phyloP scores from a whole-genome alignment of 2,888 invertebrate species.

The Neoscelio sp. region DNA sequence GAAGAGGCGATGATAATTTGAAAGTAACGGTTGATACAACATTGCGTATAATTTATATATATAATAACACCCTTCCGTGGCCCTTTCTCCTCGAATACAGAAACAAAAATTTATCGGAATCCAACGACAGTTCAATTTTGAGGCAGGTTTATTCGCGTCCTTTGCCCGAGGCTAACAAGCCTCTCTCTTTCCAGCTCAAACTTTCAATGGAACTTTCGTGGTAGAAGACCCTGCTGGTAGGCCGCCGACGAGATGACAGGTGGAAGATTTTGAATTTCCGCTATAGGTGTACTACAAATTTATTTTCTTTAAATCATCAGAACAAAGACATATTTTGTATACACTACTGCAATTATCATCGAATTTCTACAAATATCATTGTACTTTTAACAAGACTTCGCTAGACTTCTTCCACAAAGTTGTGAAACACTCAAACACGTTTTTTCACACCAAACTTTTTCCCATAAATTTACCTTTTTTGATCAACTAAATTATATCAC shows the following conservation, averaged over 20 bases:
- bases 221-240: constrained; percentile 25
- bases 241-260: constrained; percentile 26
- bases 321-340: no score
- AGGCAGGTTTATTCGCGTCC: constrained; percentile 27
- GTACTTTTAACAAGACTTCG: no score
- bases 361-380: no score
- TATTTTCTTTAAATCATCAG: no score
- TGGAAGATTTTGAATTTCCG: constrained; percentile 20
- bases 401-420: no score
- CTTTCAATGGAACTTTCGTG: constrained; percentile 50
- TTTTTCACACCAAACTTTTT: constrained; percentile 1
- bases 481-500: constrained; percentile 4
- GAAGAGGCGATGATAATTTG: background rate
- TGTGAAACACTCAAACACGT: background rate
- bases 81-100: background rate
- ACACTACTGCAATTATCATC: no score
- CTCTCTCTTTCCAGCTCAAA: constrained; percentile 51
- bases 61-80: background rate
- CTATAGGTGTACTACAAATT: no score
- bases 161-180: constrained; percentile 47
- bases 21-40: background rate
- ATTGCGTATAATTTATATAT: background rate
- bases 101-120: constrained; percentile 20
- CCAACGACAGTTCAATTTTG: constrained; percentile 33
- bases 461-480: constrained; percentile 12